Base-by-base conservation (phyloP, 2,797 vertebrate genomes). In the Oreortyx pictus region DNA sequence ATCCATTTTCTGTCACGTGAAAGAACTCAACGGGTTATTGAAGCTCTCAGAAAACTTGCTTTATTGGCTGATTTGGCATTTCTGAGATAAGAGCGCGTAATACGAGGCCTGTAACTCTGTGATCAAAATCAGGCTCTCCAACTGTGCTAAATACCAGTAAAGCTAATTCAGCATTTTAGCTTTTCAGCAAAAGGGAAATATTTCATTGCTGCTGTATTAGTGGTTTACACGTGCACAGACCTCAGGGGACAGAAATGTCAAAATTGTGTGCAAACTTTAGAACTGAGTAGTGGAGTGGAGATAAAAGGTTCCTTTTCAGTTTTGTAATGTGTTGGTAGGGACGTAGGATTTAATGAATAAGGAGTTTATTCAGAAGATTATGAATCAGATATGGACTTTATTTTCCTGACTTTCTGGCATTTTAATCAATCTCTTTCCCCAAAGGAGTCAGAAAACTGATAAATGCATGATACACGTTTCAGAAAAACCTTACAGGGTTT, bases 81-180 rank as follows among this genome's bases (percentile, higher is more conserved):
- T 92, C 43, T 73, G 56, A 86, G 70, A 62, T 86, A 76, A 89
- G 14, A 70, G 20, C 24, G 16, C 72, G 61, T 60, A 77, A 67
- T 54, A 62, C 24, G 49, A 80, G 39, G 39, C 54, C 23, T 83
- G 37, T 39, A 64, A 44, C 33, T 87, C 35, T 15, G 8, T 86
- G 47, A 76, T 86, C 54, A 67, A 91, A 88, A 60, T 92, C 66
- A 84, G 31, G 35, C 44, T 90, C 93, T 82, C 27, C 13, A 70
- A 14, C 62, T 70, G 5, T 79, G 66, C 37, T 92, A 44, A 83
- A 59, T 81, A 66, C 8, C n/a, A 3, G 1, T 75, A 78, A 83
- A 77, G 49, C 22, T 73, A 78, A 89, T 81, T 31, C 74, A 89
- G 19, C 11, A 6, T 91, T 86, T 93, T 86, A 44, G 6, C 14